Conservation (phyloP, 2,797 vertebrate genomes). For the Anomalospiza imberbis region DNA sequence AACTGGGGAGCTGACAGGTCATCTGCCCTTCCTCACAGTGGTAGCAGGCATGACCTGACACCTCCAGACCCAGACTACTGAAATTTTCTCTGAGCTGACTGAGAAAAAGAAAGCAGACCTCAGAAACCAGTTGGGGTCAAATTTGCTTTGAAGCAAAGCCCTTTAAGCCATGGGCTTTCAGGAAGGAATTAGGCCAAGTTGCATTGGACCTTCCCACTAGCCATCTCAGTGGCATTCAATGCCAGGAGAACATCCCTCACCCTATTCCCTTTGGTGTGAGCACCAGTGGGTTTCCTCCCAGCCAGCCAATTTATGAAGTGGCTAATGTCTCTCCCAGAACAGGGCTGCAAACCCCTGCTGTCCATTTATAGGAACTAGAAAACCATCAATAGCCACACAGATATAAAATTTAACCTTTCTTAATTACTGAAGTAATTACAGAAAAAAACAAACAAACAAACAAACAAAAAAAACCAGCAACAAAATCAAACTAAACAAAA, state of each 20-base stretch:
- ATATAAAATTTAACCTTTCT: not conserved
- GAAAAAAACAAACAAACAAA: not conserved
- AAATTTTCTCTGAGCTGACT: not conserved
- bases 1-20: conserved; percentile 10
- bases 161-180: not conserved
- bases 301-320: not conserved
- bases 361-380: not conserved
- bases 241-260: not conserved
- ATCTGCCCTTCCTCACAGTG: not conserved
- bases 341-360: not conserved
- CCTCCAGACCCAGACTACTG: not conserved
- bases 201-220: accelerated
- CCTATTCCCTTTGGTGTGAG: not conserved
- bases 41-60: not conserved
- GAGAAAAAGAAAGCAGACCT: not conserved
- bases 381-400: not conserved
- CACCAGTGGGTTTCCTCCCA: not conserved
- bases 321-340: not conserved
- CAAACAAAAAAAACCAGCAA: not conserved
- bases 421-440: not conserved
- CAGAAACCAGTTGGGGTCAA: not conserved
- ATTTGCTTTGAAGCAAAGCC: not conserved
- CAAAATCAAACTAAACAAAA: not conserved
- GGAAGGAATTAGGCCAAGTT: not conserved
- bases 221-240: accelerated